Percentiles rank a stretch among this genome's conserved stretches.
Evolutionary conservation across 1,140 invertebrate genomes (phyloP).

Genomic region (Pemphigus obesinymphae): DNA sequence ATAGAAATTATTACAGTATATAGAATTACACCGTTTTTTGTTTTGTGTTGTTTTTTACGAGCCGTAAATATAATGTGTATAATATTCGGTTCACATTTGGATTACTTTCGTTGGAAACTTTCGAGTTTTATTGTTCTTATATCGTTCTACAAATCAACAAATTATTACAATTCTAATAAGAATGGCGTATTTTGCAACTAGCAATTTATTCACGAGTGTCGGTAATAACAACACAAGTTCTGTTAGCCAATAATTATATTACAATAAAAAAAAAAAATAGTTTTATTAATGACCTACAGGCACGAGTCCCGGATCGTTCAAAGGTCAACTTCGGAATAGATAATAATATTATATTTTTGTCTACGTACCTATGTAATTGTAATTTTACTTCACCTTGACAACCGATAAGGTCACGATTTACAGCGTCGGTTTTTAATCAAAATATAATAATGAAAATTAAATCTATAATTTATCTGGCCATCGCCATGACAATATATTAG

Average conservation of each 20-base stretch:
- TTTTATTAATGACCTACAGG: slow-evolving; percentile 9
- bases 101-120: not conserved
- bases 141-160: not conserved
- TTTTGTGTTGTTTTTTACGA: no score
- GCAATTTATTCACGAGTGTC: not conserved
- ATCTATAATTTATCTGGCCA: not conserved
- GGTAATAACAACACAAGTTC: not conserved
- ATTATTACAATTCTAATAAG: not conserved
- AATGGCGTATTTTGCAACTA: not conserved
- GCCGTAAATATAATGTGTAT: no score
- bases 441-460: not conserved
- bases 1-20: no score
- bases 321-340: slow-evolving; percentile 1
- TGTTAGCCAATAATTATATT: not conserved
- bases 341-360: not conserved
- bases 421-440: not conserved
- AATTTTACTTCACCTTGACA: not conserved
- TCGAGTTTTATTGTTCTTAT: not conserved
- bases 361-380: not conserved
- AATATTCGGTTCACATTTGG: not conserved
- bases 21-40: no score
- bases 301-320: not conserved
- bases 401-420: slow-evolving; percentile 12
- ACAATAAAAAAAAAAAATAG: not conserved
- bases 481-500: not conserved